phyloP scores from a whole-genome alignment of 92 coral and sea anemone genomes.

The Phymanthus crucifer region DNA sequence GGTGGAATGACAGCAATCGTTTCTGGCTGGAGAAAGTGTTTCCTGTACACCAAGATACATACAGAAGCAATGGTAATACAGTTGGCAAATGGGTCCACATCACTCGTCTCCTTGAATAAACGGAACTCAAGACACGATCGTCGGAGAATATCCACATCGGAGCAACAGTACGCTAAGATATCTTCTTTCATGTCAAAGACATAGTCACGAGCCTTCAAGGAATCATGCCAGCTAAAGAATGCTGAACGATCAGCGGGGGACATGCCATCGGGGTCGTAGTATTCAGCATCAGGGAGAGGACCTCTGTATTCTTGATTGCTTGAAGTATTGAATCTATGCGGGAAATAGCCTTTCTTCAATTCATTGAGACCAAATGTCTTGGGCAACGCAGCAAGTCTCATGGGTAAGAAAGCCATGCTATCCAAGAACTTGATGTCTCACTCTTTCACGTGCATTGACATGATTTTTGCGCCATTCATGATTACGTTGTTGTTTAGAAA shows the following conservation, averaged over 20 bases:
- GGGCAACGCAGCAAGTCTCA: slow-evolving; percentile 44
- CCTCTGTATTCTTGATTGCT: slow-evolving; percentile 48
- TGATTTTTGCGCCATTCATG: slow-evolving; percentile 47
- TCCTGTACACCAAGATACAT: slow-evolving; percentile 43
- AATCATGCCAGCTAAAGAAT: slow-evolving; percentile 37
- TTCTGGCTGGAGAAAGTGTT: slow-evolving; percentile 25
- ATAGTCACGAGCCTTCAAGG: not conserved
- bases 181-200: slow-evolving; percentile 53
- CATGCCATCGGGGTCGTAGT: slow-evolving; percentile 63
- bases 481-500: slow-evolving; percentile 47
- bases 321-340: slow-evolving; percentile 41
- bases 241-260: not conserved
- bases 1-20: slow-evolving; percentile 52
- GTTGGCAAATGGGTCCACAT: slow-evolving; percentile 34
- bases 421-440: slow-evolving; percentile 47
- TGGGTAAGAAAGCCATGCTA: slow-evolving; percentile 38
- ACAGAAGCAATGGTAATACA: slow-evolving; percentile 50
- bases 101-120: slow-evolving; percentile 26
- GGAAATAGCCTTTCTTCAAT: slow-evolving; percentile 57
- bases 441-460: slow-evolving; percentile 29
- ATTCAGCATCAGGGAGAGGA: slow-evolving; percentile 30
- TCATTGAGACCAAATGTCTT: slow-evolving; percentile 58
- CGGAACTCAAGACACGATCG: slow-evolving; percentile 44
- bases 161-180: slow-evolving; percentile 47
- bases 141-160: slow-evolving; percentile 46